A percentile compares a stretch with the other conserved stretches of the same genome.
Evolutionary conservation across 1,140 invertebrate genomes (phyloP).

Genomic region (Drosophila bocqueti): DNA sequence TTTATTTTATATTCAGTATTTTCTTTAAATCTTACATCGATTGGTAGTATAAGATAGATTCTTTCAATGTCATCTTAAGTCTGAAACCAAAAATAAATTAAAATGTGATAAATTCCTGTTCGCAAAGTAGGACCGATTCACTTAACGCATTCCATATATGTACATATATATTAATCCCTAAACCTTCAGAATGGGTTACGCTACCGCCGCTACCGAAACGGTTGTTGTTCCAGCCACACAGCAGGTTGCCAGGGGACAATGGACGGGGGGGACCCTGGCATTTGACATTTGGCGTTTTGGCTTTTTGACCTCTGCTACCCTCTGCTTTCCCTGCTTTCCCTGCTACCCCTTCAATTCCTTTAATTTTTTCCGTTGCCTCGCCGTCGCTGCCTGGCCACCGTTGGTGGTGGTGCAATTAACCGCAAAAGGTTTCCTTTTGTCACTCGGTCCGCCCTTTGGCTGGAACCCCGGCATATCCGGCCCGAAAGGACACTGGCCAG

Average conservation of each 20-base stretch:
- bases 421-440: slow-evolving; percentile 81
- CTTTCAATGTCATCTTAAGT: no score
- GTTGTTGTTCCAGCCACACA: slow-evolving; percentile 33
- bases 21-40: no score
- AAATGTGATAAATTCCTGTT: background rate
- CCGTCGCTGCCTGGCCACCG: slow-evolving; percentile 2
- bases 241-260: slow-evolving; percentile 54
- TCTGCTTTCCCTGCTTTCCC: slow-evolving; percentile 20
- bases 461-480: slow-evolving; percentile 21
- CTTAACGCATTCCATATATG: slow-evolving; percentile 14
- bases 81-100: no score
- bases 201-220: background rate
- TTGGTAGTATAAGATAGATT: no score
- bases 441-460: slow-evolving; percentile 38
- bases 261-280: slow-evolving; percentile 47
- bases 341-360: slow-evolving; percentile 1
- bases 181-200: slow-evolving; percentile 29
- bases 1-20: no score
- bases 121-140: background rate
- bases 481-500: slow-evolving; percentile 35
- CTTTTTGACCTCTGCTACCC: slow-evolving; percentile 59
- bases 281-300: slow-evolving; percentile 75
- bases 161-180: slow-evolving; percentile 9
- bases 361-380: slow-evolving; percentile 7
- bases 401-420: slow-evolving; percentile 72